Conservation (phyloP, 2,888 invertebrate species). For the Standfussiana lucernea region DNA sequence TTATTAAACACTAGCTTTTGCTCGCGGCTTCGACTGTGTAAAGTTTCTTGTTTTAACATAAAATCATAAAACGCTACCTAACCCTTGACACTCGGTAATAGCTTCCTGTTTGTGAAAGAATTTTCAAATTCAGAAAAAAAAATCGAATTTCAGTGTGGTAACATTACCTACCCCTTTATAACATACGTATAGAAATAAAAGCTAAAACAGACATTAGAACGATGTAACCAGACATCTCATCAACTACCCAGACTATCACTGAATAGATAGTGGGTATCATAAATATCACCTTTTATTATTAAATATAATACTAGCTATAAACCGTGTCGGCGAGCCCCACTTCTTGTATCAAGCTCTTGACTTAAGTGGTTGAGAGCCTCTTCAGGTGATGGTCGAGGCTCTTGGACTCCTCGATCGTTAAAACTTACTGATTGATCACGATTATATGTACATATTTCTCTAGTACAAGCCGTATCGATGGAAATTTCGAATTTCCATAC, state of each 20-base stretch:
- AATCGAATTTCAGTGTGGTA: background rate
- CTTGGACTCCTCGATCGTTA: background rate
- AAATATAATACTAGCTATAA: background rate
- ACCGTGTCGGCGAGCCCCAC: background rate
- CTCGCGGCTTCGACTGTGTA: background rate
- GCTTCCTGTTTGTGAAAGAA: background rate
- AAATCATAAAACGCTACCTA: too few species aligned
- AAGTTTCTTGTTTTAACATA: background rate
- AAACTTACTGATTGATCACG: background rate
- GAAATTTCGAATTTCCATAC: background rate
- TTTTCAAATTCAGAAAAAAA: background rate
- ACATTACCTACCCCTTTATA: background rate
- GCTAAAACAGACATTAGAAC: too few species aligned
- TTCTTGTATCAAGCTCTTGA: conserved; percentile 8
- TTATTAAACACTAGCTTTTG: background rate
- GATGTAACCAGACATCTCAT: background rate
- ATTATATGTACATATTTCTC: background rate
- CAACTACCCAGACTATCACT: background rate
- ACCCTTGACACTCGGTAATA: background rate
- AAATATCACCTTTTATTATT: background rate
- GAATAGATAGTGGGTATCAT: background rate
- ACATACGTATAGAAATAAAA: background rate
- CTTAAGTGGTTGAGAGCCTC: background rate
- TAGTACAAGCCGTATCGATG: background rate
- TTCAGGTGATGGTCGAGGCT: conserved; percentile 4